A percentile compares a stretch with the other conserved stretches of the same genome.
Evolutionary conservation across 2,113 vertebrate species (phyloP).

Genomic region (Podilymbus podiceps): DNA sequence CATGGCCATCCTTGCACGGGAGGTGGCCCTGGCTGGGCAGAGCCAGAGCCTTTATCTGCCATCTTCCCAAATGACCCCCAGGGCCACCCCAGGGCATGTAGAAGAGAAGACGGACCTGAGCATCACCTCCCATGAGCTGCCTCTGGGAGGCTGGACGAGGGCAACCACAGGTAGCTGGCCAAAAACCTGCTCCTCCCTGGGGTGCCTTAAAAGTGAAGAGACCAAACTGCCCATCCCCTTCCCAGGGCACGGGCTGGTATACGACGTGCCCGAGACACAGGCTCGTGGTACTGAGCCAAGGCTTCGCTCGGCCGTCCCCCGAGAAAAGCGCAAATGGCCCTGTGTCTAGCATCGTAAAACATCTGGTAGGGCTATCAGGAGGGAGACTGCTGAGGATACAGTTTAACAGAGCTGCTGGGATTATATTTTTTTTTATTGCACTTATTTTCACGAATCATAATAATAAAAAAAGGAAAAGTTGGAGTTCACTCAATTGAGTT

Average conservation of each 20-base stretch:
- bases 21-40: not conserved
- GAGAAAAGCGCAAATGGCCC: conserved; percentile 20
- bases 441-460: conserved; percentile 69
- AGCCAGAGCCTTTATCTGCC: not conserved
- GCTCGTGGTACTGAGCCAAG: conserved; percentile 28
- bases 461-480: conserved; percentile 54
- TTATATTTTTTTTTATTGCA: conserved; percentile 69
- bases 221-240: not conserved
- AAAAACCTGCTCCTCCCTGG: not conserved
- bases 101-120: not conserved
- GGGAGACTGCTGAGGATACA: conserved; percentile 59
- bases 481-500: conserved; percentile 74
- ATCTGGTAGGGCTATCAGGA: conserved; percentile 74
- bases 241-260: not conserved
- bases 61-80: not conserved
- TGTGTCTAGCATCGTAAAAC: conserved; percentile 63
- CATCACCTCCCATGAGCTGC: not conserved
- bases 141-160: not conserved
- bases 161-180: not conserved
- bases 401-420: conserved; percentile 76
- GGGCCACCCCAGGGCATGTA: not conserved
- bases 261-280: not conserved
- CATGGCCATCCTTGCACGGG: not conserved
- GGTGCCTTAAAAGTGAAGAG: not conserved
- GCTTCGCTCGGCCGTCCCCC: conserved; percentile 28